Base-by-base conservation (phyloP, 2,113 vertebrate genomes). In the Clarias magur region DNA sequence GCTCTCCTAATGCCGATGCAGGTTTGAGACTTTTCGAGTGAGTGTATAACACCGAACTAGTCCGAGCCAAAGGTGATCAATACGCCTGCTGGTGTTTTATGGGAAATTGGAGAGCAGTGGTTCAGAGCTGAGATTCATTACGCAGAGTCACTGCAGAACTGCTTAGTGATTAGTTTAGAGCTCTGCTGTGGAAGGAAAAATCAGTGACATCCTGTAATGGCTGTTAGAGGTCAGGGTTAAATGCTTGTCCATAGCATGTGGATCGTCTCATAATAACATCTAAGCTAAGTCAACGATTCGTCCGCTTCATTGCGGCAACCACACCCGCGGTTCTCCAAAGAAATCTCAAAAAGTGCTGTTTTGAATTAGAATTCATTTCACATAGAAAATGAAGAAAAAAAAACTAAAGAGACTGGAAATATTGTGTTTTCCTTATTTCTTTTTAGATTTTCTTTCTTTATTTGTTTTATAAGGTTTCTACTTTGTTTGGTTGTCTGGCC, bases 1-100 rank as follows among this genome's bases (percentile, higher is more conserved):
- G 23, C 10, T 65, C 59, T 10, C 10, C 16, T 42, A n/a, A 53
- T 23, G 25, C 21, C 48, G 80, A 4, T 19, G 62, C 23, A 82
- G 80, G 21, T 48, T 42, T 4, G 6, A 42, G 23, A 23, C 62
- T 65, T 42, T 34, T 68, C 48, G 8, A 63, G 59, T 53, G 73
- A 85, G 38, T 65, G 9, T 16, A 62, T 65, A 65, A 54, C 38
- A 30, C n/a, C 7, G 25, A 65, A 30, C 59, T 54, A 30, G 73
- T 34, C 53, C 1, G 4, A 78, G 84, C 78, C 42, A 34, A 62
- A 73, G 63, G 65, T 80, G 65, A 88, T 88, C 65, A 73, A 85
- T 88, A 85, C 30, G 9, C n/a, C 57, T 34, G 54, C 27, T n/a
- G 42, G 84, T 23, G 60, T 53, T 85, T 85, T 79, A 54, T 78